phyloP scores from a whole-genome alignment of 2,888 invertebrate genomes.

The Trissoscelio sp. region DNA sequence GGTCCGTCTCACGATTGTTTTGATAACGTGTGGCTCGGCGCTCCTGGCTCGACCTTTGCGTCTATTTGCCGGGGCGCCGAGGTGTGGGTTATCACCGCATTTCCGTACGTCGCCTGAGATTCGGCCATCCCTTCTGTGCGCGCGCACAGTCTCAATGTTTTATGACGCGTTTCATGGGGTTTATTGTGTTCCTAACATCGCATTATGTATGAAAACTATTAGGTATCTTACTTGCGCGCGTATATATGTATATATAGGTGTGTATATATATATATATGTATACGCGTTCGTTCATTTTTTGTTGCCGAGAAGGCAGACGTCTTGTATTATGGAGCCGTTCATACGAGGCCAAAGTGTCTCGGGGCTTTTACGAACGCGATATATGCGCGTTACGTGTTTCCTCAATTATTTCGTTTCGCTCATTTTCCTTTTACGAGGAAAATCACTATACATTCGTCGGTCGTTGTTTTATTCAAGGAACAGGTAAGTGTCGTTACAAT shows the following conservation, averaged over 20 bases:
- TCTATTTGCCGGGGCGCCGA: constrained; percentile 7
- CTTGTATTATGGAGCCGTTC: constrained; percentile 42
- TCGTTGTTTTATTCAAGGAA: constrained; percentile 52
- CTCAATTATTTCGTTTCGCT: constrained; percentile 62
- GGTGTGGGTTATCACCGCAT: constrained; percentile 32
- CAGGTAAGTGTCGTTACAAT: constrained; percentile 41
- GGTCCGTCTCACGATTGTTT: constrained; percentile 32
- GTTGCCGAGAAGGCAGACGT: constrained; percentile 23
- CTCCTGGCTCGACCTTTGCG: constrained; percentile 17
- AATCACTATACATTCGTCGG: constrained; percentile 60
- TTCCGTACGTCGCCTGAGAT: constrained; percentile 29
- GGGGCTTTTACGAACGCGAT: constrained; percentile 52
- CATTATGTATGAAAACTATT: constrained; percentile 53
- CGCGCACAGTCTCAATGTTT: constrained; percentile 45
- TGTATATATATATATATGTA: not conserved
- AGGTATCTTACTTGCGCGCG: constrained; percentile 26
- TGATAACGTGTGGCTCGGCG: constrained; percentile 17
- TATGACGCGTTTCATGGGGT: constrained; percentile 53
- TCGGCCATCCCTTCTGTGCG: constrained; percentile 35
- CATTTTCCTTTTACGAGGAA: constrained; percentile 58
- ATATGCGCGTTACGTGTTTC: constrained; percentile 58
- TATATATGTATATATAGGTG: not conserved
- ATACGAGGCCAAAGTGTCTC: constrained; percentile 58
- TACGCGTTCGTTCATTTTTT: constrained; percentile 25
- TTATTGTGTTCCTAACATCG: constrained; percentile 41